Evolutionary conservation across 2,113 vertebrate species (phyloP).

Genomic region (Grantiella picta): DNA sequence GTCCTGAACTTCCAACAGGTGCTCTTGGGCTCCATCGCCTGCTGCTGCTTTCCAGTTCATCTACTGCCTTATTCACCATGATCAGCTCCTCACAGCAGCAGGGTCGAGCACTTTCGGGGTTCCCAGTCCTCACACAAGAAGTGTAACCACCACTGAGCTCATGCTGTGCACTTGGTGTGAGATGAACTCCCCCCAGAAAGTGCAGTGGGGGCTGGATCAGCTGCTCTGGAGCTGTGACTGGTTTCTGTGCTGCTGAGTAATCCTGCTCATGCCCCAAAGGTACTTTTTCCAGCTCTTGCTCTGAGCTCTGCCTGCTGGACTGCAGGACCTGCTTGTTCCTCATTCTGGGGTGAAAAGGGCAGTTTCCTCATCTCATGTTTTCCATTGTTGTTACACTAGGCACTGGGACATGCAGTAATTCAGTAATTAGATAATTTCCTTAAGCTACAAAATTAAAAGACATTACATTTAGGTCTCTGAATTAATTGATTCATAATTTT

Average conservation of each 20-base stretch:
- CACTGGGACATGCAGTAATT: background rate
- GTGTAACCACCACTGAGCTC: background rate
- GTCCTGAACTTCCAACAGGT: background rate
- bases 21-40: background rate
- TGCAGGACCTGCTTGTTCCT: background rate
- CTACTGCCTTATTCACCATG: background rate
- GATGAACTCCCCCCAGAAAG: accelerated
- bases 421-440: background rate
- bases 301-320: background rate
- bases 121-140: background rate
- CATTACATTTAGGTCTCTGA: background rate
- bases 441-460: background rate
- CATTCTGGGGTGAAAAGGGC: background rate
- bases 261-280: background rate
- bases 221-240: background rate
- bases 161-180: background rate
- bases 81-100: accelerated
- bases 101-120: accelerated
- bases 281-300: background rate
- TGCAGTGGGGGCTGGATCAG: background rate
- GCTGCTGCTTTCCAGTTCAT: background rate
- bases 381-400: background rate
- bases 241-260: background rate
- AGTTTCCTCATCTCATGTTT: background rate
- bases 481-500: background rate